phyloP scores from a whole-genome alignment of 2,113 vertebrate genomes.

The Talpa occidentalis region DNA sequence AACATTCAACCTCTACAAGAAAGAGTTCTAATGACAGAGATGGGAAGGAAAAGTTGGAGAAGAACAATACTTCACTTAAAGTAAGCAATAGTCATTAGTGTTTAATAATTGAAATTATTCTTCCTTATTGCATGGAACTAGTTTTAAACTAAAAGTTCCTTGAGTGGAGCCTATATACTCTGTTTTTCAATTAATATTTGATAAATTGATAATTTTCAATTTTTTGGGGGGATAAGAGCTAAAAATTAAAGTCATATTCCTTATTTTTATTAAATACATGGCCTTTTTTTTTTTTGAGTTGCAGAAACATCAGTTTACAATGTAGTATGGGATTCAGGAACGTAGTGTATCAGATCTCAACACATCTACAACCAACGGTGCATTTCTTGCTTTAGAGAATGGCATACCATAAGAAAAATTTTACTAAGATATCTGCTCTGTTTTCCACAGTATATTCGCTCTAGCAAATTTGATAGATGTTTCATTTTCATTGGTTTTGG shows the following conservation, averaged over 20 bases:
- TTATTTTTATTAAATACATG: neutral
- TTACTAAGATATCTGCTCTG: slow-evolving; percentile 6
- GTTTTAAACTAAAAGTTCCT: neutral
- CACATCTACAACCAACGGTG: too few species aligned
- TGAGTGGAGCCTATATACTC: neutral
- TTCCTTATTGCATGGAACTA: neutral
- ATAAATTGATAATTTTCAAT: slow-evolving; percentile 3
- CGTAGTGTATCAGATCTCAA: too few species aligned
- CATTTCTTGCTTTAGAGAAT: slow-evolving; percentile 16
- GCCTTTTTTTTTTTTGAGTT: too few species aligned
- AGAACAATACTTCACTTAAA: slow-evolving; percentile 81
- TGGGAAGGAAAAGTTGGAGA: slow-evolving; percentile 85
- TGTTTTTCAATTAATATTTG: too few species aligned
- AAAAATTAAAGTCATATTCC: neutral
- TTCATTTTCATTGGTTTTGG: neutral
- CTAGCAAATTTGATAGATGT: neutral
- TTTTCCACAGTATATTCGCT: slow-evolving; percentile 44
- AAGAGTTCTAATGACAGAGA: slow-evolving; percentile 92
- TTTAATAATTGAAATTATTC: neutral
- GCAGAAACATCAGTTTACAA: too few species aligned
- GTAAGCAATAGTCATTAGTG: slow-evolving; percentile 74
- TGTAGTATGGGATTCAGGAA: too few species aligned
- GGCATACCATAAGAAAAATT: neutral
- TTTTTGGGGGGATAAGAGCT: slow-evolving; percentile 37
- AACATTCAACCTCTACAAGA: slow-evolving; percentile 90